phyloP scores from a whole-genome alignment of 1,140 invertebrate species.

The Brachionus paranguensis region DNA sequence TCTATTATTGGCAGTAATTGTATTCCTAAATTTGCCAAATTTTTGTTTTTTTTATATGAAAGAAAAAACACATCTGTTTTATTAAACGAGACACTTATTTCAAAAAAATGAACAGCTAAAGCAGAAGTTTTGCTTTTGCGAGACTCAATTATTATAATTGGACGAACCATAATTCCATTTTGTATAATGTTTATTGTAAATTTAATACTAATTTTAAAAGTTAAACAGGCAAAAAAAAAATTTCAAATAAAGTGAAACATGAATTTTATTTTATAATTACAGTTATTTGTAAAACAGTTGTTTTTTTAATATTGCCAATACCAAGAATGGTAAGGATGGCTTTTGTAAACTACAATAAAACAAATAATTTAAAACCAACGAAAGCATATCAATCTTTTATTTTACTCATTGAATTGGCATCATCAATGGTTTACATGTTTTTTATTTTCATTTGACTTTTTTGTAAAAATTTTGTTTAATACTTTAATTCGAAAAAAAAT shows the following conservation, averaged over 20 bases:
- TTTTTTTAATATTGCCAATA: background rate
- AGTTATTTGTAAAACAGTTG: background rate
- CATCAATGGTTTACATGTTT: background rate
- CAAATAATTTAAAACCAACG: background rate
- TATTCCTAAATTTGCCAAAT: background rate
- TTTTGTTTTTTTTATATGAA: background rate
- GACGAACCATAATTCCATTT: background rate
- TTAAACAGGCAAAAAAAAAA: background rate
- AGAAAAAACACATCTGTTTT: background rate
- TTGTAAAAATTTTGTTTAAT: background rate
- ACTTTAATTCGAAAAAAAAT: background rate
- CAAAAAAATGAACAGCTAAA: background rate
- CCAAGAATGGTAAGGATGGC: background rate
- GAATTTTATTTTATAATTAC: background rate
- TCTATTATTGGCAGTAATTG: background rate
- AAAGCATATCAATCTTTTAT: background rate
- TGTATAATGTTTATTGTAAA: background rate
- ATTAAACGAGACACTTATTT: background rate
- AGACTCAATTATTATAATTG: background rate
- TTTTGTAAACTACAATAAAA: background rate
- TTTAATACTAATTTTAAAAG: background rate
- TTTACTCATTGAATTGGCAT: background rate
- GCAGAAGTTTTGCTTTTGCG: background rate
- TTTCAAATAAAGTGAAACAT: background rate
- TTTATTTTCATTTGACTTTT: background rate